Evolutionary conservation across 2,113 vertebrate genomes (phyloP), one percentile per base, ranked within the genome.

Genomic region (Saguinus imperator): DNA sequence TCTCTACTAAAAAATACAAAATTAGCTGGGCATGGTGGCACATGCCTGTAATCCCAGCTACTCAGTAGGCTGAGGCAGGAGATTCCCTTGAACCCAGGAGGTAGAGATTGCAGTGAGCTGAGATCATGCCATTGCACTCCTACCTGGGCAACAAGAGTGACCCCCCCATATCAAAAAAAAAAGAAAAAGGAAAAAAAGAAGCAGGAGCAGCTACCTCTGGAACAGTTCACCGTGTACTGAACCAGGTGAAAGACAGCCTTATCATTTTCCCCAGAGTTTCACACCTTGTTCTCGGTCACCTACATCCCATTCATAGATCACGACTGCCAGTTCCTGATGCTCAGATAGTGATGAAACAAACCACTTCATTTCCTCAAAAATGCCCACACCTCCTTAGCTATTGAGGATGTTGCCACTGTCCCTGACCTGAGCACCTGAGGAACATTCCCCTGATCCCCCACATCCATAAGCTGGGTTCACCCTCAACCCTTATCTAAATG

Each of bases 311-410:
- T 84, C 40, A 66, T 77, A 92, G 27, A 52, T 94, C 48, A 80
- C 48, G 61, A 5, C 52, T 83, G n/a, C 43, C 64, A 85, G 45
- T 89, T 87, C 70, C 81, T 95, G 55, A 87, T 68, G 45, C 1
- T 96, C 37, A 37, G 75, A 75, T 50, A 64, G 40, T 80, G 70
- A 80, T 94, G 43, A 96, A 79, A 89, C 87, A 87, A 93, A 73
- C 77, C 72, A 84, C 61, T 37, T 84, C 21, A 57, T 70, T 86
- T 83, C 85, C 61, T 96, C 85, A 61, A 58, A 88, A 88, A 89
- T 57, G 77, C n/a, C 64, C 58, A 79, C 5, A 84, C 25, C 21
- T 48, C 83, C 40, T 91, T 72, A 87, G 83, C 76, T 82, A 64
- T 37, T 58, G 25, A 95, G 25, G 75, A 50, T 84, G 3, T n/a